Conservation (phyloP, 2,113 vertebrate genomes). For the Gila orcuttii region DNA sequence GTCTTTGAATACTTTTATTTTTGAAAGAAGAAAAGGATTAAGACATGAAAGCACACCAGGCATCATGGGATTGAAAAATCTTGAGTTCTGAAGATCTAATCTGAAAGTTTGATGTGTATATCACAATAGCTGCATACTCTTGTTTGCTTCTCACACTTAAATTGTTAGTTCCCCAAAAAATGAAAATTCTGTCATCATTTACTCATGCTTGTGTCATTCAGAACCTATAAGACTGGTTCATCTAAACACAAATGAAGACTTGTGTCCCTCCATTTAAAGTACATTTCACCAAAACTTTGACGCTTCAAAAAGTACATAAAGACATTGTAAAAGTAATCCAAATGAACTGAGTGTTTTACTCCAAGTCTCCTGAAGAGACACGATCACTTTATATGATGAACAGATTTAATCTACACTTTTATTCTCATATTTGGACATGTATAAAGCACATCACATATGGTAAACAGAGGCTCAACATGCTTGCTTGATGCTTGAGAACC, state of each 20-base stretch:
- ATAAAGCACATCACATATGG: not conserved
- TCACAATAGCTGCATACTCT: not conserved
- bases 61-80: not conserved
- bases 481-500: not conserved
- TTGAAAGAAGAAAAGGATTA: not conserved
- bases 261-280: not conserved
- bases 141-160: not conserved
- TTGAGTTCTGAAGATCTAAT: not conserved
- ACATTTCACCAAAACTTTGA: not conserved
- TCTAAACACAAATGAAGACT: not conserved
- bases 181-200: not conserved
- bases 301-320: not conserved
- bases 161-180: not conserved
- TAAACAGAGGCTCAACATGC: not conserved
- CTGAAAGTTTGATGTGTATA: not conserved
- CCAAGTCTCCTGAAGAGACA: not conserved
- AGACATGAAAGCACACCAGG: not conserved
- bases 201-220: not conserved
- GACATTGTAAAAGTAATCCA: not conserved
- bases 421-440: not conserved
- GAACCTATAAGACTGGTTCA: not conserved
- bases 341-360: no score
- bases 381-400: not conserved
- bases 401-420: not conserved
- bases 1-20: not conserved